Evolutionary conservation across 1,140 invertebrate species (phyloP), one percentile per base, ranked within the genome.

Genomic region (Calephelis virginiensis): DNA sequence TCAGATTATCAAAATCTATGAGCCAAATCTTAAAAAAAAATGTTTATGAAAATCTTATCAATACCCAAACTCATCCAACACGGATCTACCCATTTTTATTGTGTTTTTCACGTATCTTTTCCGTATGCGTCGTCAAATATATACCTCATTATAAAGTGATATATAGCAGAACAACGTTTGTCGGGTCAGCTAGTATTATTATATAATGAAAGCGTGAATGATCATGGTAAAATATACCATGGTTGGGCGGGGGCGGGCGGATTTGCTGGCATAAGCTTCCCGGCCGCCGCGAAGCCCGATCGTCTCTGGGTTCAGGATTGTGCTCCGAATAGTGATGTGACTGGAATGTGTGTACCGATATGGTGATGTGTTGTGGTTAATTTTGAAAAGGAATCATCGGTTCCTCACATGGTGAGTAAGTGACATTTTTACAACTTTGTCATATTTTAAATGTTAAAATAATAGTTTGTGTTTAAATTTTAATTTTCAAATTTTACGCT

Each of bases 321-420:
- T 10, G 50, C 8, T 53, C 50, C 14, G 8, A 17, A 28, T 53
- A 28, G 50, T 53, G 50, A 53, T 53, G 50, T 53, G 50, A 53
- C 50, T 53, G 6, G 50, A 10, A 53, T 53, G 9, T 53, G 50
- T 53, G 50, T 53, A 14, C 11, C 50, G 17, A 28, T 53, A 37
- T 53, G 28, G 50, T 53, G 50, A 53, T 53, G 50, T 53, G 50
- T 53, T 53, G 50, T 53, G 50, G 17, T 28, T 53, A 17, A 53
- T 53, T 43, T 53, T 53, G 50, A 53, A 53, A 11, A 53, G 50
- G 50, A 53, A 53, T 53, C 50, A 28, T 53, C 50, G 50, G 50
- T 53, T 53, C 50, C 50, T 53, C 50, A 53, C 50, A 53, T 56
- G 50, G 50, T 56, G 10, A 56, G 50, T 56, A 12, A 10, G 50